Evolutionary conservation across 1,140 invertebrate genomes (phyloP), one percentile per base, ranked within the genome.

Genomic region (Pseudomyrmex gracilis): DNA sequence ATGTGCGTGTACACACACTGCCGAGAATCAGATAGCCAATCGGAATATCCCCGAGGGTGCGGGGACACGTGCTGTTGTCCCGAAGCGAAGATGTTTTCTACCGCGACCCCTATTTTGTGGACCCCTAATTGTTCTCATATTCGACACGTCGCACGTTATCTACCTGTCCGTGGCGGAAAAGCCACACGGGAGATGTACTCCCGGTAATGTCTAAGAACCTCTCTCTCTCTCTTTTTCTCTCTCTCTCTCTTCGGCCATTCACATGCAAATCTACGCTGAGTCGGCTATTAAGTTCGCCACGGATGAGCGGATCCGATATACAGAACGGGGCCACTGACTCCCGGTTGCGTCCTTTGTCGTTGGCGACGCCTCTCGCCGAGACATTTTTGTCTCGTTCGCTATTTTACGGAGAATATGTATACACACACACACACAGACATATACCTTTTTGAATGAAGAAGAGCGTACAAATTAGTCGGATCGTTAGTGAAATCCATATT

Each of bases 181-280:
- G 34, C 24, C 13, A 17, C 61, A n/a, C 24, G 47, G 17, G 22
- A 20, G 7, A 58, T 43, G 53, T 22, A 5, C 67, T 53, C 67
- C 5, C 0, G 7, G 51, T 85, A 87, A 87, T 84, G 49, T 73
- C 10, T 68, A 60, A 57, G 34, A 60, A 85, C 24, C 85, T 87
- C 83, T 83, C 20, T 55, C 17, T 34, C 7, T 5, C 5, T 34
- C 34, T 34, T 5, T 34, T 5, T 34, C 34, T 34, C 34, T 34
- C 34, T 34, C 34, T 34, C 34, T 34, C 24, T 24, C 24, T 24
- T 0, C 5, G 34, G 43, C 64, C 68, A 87, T 89, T 89, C 87
- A 85, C 24, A 90, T 90, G 88, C 73, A 89, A 90, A 90, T 89
- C 63, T 22, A 63, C 43, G 22, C 45, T 34, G 85, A 70, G 78